Evolutionary conservation across 2,797 vertebrate genomes (phyloP), one percentile per base, ranked within the genome.

Genomic region (Discoglossus pictus): DNA sequence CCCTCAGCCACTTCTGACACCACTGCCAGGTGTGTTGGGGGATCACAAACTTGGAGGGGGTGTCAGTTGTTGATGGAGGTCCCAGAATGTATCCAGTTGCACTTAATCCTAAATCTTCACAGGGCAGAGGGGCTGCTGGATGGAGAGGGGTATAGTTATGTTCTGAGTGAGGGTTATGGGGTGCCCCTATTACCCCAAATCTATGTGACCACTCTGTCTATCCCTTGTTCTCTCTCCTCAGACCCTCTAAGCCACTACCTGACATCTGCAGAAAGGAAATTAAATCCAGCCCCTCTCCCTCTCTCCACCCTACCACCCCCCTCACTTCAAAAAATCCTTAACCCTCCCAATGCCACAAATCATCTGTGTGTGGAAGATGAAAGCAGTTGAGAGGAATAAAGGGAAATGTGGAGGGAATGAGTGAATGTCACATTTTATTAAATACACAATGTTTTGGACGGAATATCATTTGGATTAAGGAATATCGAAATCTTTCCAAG

Each of bases 221-320:
- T 25, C 43, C 12, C 40, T 53, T 31, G 8, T n/a, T 68, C 40
- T 53, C 27, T 52, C 47, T 68, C 46, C 55, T 24, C 55, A 52
- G 65, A 68, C 65, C 56, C 65, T 68, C 56, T 53, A n/a, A 23
- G 65, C 24, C 48, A 61, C 42, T 61, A 68, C 65, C 65, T 68
- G 65, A 68, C 65, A 68, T 68, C 65, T 68, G 65, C 65, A 61
- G 40, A 60, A 46, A 68, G 56, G 65, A 61, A 68, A 68, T 61
- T 61, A 34, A 61, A 61, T 44, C 56, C 65, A 61, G 56, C 56
- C 65, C 65, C 65, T 61, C 47, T 53, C 35, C 35, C 27, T 23
- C 34, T 46, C 23, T 27, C 56, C 50, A 34, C 55, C 55, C 55
- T 23, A 23, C 47, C 44, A 20, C 21, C 18, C 21, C 46, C 23